Base-by-base conservation (phyloP, 2,113 vertebrate genomes). In the Mesocricetus auratus region DNA sequence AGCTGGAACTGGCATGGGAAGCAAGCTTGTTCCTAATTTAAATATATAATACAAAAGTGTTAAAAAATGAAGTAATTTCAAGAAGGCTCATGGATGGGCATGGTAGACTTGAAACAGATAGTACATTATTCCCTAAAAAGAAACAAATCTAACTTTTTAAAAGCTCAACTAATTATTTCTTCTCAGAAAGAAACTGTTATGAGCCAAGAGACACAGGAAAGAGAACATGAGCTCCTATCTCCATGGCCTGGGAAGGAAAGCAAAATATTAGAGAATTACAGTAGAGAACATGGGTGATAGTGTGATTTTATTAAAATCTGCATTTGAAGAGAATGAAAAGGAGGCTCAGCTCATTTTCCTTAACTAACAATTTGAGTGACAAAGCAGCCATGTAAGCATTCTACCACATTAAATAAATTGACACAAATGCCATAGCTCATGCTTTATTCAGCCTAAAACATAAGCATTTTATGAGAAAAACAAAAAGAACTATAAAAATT, bases 381-480 rank as follows among this genome's bases (percentile, higher is more conserved):
- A 87, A 96, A 95, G 16, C 93, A 96, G 5, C 47, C 58, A 64
- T 50, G 6, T 77, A 78, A 95, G 42, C 53, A 53, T 56, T 82
- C 77, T 90, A 71, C 91, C 93, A 91, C 12, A 42, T 11, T 21
- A 85, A 77, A 83, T 89, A 93, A 93, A 77, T 4, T 42, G 24
- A 94, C 33, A 19, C 13, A 83, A 79, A 90, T 87, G 39, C 39
- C 73, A 31, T 47, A 62, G 21, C 64, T 13, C 58, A 90, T 77
- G 17, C 45, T 95, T 91, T 45, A 66, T 82, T 95, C 64, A 64
- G 85, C 53, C n/a, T 96, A 74, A 96, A 91, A 97, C 78, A 90
- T 15, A 74, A 91, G 10, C 26, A 75, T 68, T 77, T 92, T 68
- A 78, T 36, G 83, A 93, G 92, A 58, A 47, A 96, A 90, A 95